phyloP scores from a whole-genome alignment of 2,113 vertebrate genomes.

The Myrmecobius fasciatus region DNA sequence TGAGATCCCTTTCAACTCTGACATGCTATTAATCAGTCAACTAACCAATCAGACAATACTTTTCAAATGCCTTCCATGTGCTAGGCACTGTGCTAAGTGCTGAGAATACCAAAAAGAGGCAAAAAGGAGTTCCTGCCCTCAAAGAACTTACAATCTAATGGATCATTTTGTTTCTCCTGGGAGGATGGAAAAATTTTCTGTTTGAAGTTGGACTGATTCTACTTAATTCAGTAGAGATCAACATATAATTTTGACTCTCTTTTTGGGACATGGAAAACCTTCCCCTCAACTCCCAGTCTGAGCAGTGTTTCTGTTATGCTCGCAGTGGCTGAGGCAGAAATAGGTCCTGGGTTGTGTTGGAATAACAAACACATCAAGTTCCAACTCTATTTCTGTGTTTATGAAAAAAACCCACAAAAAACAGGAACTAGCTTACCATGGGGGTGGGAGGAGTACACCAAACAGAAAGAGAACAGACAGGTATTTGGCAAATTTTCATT shows the following conservation, averaged over 20 bases:
- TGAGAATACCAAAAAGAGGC: background rate
- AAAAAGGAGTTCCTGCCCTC: background rate
- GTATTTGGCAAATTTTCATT: slow-evolving; percentile 77
- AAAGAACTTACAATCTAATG: slow-evolving; percentile 18
- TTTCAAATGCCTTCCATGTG: background rate
- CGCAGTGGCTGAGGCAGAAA: background rate
- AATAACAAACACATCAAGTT: background rate
- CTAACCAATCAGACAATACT: background rate
- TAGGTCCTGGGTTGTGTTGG: fast-evolving
- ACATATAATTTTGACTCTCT: slow-evolving; percentile 43
- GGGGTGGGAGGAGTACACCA: background rate
- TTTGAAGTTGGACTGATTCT: slow-evolving; percentile 41
- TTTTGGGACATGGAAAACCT: background rate
- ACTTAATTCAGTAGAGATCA: slow-evolving; percentile 48
- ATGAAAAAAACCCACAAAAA: background rate
- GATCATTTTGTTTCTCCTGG: slow-evolving; percentile 58
- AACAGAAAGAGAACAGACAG: slow-evolving; percentile 68
- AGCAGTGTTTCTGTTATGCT: fast-evolving
- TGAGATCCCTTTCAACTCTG: too few species aligned
- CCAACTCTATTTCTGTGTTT: background rate
- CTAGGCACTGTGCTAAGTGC: background rate
- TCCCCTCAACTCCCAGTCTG: background rate
- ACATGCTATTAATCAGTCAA: too few species aligned
- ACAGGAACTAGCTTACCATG: background rate
- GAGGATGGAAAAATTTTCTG: slow-evolving; percentile 56